Base-by-base conservation (phyloP, 1,140 invertebrate species). In the Periplaneta americana region DNA sequence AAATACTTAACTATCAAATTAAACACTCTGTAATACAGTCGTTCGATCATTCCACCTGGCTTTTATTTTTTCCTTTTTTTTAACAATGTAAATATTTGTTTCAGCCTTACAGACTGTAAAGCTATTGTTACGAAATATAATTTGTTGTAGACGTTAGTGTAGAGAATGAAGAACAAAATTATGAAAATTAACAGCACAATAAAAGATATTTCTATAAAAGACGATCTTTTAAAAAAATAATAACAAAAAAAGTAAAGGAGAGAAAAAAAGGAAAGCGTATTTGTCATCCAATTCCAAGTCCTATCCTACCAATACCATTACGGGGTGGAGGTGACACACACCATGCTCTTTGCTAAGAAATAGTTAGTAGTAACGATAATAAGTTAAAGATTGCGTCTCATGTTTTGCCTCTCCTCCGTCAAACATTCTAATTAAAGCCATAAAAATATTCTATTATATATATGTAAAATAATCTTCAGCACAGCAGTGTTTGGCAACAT, bases 391-490 rank as follows among this genome's bases (percentile, higher is more conserved):
- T n/a, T 48, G 48, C 22, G 11, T 28, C 28, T 66, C 48, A 66
- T 9, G 48, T 66, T 66, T 66, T 66, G 22, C 22, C 48, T 78
- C 36, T 39, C 37, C 76, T 36, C 36, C 34, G n/a, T 36, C 28
- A 78, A 34, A 66, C 35, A 36, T 80, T 35, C 80, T 80, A 80
- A 33, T 80, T 33, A 66, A 80, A 80, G 80, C 80, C 80, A 80
- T 75, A 80, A 80, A 80, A 80, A 48, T 80, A 75, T 76, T 36
- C 81, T 57, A 81, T 34, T 75, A 34, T 66, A 66, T n/a, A n/a
- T 66, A 28, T 57, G 76, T 78, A 81, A 81, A 81, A 81, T 74
- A 77, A 57, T 81, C 76, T 36, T 76, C 81, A 81, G 36, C 81
- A 75, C 75, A 77, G 36, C 76, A 76, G 75, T 75, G 75, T 81